A percentile compares a stretch with the other conserved stretches of the same genome.
Conservation (phyloP, 2,888 invertebrate species). For the Macropis europaea region DNA sequence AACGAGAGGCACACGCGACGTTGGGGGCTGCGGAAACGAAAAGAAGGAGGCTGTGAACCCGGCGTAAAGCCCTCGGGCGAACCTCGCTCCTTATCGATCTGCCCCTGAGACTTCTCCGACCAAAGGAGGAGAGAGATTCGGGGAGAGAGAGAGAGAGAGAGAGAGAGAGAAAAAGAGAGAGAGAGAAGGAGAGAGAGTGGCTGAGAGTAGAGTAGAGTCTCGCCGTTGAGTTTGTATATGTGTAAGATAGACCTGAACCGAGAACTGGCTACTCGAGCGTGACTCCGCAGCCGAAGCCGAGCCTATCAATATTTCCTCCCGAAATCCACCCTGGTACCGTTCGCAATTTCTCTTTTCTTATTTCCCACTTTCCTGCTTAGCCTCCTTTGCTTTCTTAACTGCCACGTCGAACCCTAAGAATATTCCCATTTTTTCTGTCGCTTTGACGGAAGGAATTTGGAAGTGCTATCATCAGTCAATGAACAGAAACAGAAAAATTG, state of each 20-base stretch:
- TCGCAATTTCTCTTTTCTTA: conserved; percentile 49
- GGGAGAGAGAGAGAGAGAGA: conserved; percentile 32
- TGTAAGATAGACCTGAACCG: conserved; percentile 72
- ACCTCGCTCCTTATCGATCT: conserved; percentile 79
- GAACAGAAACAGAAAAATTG: no score
- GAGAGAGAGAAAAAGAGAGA: conserved; percentile 21
- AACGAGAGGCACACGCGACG: conserved; percentile 59
- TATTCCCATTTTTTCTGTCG: background rate
- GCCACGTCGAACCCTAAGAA: no score
- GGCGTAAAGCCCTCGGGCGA: conserved; percentile 75
- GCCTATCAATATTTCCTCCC: conserved; percentile 79
- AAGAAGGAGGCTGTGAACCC: conserved; percentile 72
- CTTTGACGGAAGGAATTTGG: no score
- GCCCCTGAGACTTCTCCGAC: conserved; percentile 74
- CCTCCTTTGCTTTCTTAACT: background rate
- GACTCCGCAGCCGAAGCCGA: conserved; percentile 78
- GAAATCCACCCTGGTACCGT: conserved; percentile 68
- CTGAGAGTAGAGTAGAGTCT: conserved; percentile 27
- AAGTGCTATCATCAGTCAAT: no score
- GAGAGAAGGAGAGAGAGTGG: conserved; percentile 49
- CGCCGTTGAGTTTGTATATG: conserved; percentile 47
- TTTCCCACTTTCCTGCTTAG: conserved; percentile 17
- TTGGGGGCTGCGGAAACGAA: conserved; percentile 67
- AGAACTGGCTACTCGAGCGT: conserved; percentile 78
- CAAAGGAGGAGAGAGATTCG: conserved; percentile 54